Percentiles rank a stretch among this genome's conserved stretches.
Conservation (phyloP, 2,888 invertebrate genomes). For the Drosophila neotestacea region DNA sequence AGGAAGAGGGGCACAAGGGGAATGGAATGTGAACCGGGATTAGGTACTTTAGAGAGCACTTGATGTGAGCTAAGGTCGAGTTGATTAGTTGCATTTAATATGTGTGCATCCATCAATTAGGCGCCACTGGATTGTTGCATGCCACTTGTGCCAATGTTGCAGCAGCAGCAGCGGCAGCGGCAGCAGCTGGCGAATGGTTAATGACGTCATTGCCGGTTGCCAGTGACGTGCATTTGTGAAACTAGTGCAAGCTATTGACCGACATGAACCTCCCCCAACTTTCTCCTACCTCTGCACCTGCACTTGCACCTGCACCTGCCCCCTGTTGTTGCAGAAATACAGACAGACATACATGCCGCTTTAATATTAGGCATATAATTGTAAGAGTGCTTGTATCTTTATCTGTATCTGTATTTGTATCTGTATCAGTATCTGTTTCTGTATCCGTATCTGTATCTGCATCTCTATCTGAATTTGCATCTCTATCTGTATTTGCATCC, state of each 20-base stretch:
- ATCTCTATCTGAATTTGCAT: not conserved
- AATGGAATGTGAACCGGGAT: not conserved
- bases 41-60: not conserved
- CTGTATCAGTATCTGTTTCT: constrained; percentile 10
- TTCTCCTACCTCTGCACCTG: not conserved
- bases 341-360: constrained; percentile 16
- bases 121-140: constrained; percentile 33
- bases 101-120: constrained; percentile 59
- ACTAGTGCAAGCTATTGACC: constrained; percentile 42
- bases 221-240: constrained; percentile 51
- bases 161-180: constrained; percentile 1
- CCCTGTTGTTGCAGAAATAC: constrained; percentile 1
- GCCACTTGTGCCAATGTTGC: constrained; percentile 2
- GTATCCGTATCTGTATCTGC: not conserved
- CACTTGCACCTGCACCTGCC: constrained; percentile 6
- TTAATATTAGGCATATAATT: constrained; percentile 14
- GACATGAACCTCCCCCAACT: not conserved
- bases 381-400: not conserved
- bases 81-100: constrained; percentile 5
- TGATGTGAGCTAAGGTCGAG: constrained; percentile 4
- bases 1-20: not conserved
- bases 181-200: constrained; percentile 21
- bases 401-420: not conserved
- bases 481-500: constrained; percentile 7
- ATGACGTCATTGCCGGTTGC: constrained; percentile 55